Evolutionary conservation across 64 coral and sea anemone species (phyloP).

Genomic region (Porites lutea): DNA sequence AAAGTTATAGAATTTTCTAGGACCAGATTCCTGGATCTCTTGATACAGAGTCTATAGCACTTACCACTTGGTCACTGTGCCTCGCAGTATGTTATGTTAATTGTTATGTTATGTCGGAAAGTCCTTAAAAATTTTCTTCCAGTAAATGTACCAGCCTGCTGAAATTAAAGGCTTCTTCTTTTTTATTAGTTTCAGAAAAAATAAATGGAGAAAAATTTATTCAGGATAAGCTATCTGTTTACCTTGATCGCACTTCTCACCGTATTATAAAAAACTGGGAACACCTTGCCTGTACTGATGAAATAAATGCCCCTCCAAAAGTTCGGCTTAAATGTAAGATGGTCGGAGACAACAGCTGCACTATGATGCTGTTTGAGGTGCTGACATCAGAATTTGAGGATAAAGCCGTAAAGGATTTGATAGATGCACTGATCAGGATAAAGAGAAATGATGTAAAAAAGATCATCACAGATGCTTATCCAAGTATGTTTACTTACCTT

Average conservation of each 20-base stretch:
- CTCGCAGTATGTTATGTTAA: no score
- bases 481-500: conserved; percentile 2
- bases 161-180: not conserved
- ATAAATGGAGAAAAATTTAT: not conserved
- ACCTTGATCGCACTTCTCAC: conserved; percentile 1
- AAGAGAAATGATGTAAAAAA: conserved; percentile 9
- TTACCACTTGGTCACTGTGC: no score
- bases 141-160: no score
- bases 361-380: not conserved
- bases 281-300: conserved; percentile 24
- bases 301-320: conserved; percentile 7
- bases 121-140: no score
- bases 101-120: no score
- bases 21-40: no score
- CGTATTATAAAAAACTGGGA: not conserved
- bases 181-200: conserved; percentile 23
- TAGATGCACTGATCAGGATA: not conserved
- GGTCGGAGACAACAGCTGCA: not conserved
- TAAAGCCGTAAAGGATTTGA: conserved; percentile 13
- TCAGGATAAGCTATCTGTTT: not conserved
- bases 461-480: not conserved
- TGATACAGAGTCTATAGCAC: no score
- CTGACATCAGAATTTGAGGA: not conserved
- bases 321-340: not conserved
- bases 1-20: no score